These are phyloP conservation scores for Lanius collurio DNA, from an alignment of 2,113 vertebrate species.

Conservation along the genomic window DNA sequence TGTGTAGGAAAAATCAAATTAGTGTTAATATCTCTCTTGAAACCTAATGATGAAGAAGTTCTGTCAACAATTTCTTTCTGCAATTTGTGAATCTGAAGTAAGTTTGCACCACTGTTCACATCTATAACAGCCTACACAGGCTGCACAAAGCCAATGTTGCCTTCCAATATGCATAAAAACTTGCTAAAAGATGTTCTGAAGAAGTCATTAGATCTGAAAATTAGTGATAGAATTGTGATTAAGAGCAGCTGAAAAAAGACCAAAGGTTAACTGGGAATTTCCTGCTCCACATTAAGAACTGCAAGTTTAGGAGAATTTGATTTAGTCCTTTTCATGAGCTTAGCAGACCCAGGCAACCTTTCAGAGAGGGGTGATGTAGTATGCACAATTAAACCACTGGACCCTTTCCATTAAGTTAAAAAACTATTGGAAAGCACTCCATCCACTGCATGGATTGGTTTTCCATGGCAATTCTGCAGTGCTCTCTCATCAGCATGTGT, in stretches of 20 bases:
- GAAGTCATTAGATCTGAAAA: not conserved
- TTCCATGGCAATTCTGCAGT: not conserved
- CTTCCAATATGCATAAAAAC: not conserved
- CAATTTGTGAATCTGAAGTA: not conserved
- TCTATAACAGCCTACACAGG: not conserved
- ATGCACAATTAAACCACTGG: conserved; percentile 7
- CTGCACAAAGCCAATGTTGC: not conserved
- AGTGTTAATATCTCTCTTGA: not conserved
- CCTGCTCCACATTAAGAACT: not conserved
- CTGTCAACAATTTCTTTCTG: not conserved
- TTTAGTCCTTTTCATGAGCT: not conserved
- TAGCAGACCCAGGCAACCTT: not conserved
- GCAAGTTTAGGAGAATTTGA: not conserved
- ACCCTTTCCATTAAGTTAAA: conserved; percentile 1
- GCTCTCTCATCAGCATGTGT: not conserved
- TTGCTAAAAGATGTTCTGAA: not conserved
- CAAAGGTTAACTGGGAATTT: conserved; percentile 20
- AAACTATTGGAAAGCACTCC: not conserved
- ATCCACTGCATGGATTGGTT: not conserved
- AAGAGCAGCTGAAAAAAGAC: not conserved
- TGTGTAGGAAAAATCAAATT: not conserved
- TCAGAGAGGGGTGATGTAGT: not conserved
- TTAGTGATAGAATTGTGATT: conserved; percentile 1
- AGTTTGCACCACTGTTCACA: not conserved
- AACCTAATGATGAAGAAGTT: not conserved